Percentiles rank a stretch among this genome's conserved stretches.
Conservation (phyloP, 1,140 invertebrate genomes). For the Aphaenogaster rudis region DNA sequence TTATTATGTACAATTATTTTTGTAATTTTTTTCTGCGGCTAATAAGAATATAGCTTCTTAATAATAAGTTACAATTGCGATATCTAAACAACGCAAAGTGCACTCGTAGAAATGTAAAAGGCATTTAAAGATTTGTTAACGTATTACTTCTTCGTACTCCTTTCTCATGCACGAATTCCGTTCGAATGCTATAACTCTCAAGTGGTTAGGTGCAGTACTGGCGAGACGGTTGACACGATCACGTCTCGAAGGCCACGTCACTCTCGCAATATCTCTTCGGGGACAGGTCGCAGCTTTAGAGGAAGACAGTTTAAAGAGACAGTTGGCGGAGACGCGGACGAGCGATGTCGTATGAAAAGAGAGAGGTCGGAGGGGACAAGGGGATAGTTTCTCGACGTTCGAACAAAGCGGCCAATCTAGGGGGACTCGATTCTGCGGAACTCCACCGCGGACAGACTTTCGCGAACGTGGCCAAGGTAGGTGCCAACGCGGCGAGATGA, state of each 20-base stretch:
- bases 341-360: background rate
- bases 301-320: conserved; percentile 35
- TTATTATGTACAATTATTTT: no score
- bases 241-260: conserved; percentile 37
- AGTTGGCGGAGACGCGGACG: background rate
- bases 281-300: background rate
- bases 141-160: background rate
- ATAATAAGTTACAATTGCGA: background rate
- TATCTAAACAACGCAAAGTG: background rate
- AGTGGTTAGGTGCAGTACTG: conserved; percentile 19
- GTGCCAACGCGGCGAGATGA: background rate
- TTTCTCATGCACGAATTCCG: background rate
- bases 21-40: no score
- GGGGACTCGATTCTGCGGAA: background rate
- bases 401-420: conserved; percentile 28
- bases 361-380: background rate
- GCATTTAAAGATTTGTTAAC: background rate
- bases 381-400: background rate
- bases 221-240: conserved; percentile 30
- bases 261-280: conserved; percentile 16
- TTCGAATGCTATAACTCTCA: background rate
- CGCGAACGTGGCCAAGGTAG: conserved; percentile 28
- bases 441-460: conserved; percentile 25
- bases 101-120: background rate
- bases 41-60: background rate